A percentile compares a stretch with the other conserved stretches of the same genome.
These are phyloP conservation scores for Scortum barcoo DNA, from an alignment of 2,113 vertebrate genomes.

Conservation along the genomic window DNA sequence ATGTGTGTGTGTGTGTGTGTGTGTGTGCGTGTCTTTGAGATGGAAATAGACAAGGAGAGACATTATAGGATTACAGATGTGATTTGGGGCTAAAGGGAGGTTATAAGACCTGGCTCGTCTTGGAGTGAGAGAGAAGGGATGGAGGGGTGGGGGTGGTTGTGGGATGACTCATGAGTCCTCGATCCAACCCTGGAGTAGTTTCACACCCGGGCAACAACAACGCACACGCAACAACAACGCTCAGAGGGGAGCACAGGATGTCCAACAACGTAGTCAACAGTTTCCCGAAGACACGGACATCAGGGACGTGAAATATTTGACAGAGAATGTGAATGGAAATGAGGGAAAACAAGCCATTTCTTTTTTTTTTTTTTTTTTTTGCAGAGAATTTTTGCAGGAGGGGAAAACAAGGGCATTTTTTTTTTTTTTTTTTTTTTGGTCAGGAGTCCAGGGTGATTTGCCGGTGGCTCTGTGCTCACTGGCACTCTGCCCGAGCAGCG, in stretches of 20 bases:
- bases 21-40: conserved; percentile 31
- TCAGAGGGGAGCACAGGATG: conserved; percentile 1
- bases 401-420: no score
- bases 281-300: neutral
- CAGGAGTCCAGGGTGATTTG: conserved; percentile 25
- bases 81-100: conserved; percentile 52
- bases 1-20: conserved; percentile 14
- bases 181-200: conserved; percentile 14
- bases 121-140: conserved; percentile 7
- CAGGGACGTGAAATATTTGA: neutral
- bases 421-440: no score
- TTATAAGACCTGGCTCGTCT: conserved; percentile 39
- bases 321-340: neutral
- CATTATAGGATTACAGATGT: conserved; percentile 58
- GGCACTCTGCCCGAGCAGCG: conserved; percentile 54
- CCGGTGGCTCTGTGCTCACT: conserved; percentile 43
- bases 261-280: neutral
- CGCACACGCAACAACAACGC: conserved; percentile 21
- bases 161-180: conserved; percentile 17
- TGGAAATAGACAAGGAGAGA: conserved; percentile 53
- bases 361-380: no score
- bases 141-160: no score
- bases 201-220: conserved; percentile 20
- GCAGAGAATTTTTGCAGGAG: no score
- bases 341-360: no score